Base-by-base conservation (phyloP, 2,888 invertebrate genomes). In the Eupsilia transversa region DNA sequence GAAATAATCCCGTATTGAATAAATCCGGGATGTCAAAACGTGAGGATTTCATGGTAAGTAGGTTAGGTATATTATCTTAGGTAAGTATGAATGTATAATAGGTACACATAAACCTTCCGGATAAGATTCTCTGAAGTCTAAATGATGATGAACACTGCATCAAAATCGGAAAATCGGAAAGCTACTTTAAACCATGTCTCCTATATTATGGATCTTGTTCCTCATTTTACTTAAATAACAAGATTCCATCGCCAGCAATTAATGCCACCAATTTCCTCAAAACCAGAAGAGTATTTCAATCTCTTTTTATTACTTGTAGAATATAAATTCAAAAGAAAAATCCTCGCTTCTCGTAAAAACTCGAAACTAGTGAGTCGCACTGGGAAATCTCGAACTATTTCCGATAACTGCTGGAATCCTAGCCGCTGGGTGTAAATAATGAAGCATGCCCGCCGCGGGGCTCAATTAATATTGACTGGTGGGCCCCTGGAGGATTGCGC, bases 381-480 rank as follows among this genome's bases (percentile, higher is more conserved):
- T 70, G 87, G 86, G 78, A 85, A 76, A 79, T 77, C 71, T 67
- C 79, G 52, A 73, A 86, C 74, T 83, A 86, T 80, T 78, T 79
- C 76, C 79, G 74, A 73, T 83, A 81, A 77, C 76, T 76, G 46
- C 72, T 78, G 54, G 65, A 41, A 79, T 79, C 77, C 60, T 63
- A 69, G 74, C 74, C 71, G 67, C 46, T 61, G 68, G 70, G 66
- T 83, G 81, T 79, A 83, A 87, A 85, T 82, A 79, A 85, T 86
- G 84, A 87, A 83, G 82, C 83, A 87, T 85, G 82, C 80, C 49
- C 72, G 82, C 73, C 84, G 75, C 65, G 87, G 83, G 87, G 77
- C 80, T 77, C 89, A 87, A 88, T 89, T 89, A 89, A 88, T 86
- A 83, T 83, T 84, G 89, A 89, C 57, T 86, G 76, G 82, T 87